Conservation (phyloP, 2,113 vertebrate species). For the Urocitellus parryii region DNA sequence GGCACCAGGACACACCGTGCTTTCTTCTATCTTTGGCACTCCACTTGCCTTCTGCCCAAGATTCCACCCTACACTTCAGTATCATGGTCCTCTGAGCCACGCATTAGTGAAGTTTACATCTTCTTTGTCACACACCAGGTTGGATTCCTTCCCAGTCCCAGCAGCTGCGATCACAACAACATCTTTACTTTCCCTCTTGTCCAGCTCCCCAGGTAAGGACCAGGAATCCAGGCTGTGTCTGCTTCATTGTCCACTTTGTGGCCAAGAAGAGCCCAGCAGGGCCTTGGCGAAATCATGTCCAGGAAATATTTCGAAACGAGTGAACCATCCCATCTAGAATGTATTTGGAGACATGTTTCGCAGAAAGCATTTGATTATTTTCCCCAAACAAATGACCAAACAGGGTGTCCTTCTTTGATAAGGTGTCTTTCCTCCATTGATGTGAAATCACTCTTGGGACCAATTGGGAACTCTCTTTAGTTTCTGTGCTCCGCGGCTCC, state of each 20-base stretch:
- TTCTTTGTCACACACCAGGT: not conserved
- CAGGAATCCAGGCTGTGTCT: accelerated
- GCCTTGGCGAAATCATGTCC: no score
- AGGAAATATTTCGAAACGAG: not conserved
- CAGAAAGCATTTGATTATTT: not conserved
- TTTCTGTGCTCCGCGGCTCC: not conserved
- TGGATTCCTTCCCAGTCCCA: not conserved
- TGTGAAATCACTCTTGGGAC: not conserved
- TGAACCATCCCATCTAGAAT: not conserved
- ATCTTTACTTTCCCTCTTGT: no score
- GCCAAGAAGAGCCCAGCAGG: not conserved
- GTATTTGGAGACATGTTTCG: not conserved
- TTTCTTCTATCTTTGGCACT: not conserved
- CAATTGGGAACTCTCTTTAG: not conserved
- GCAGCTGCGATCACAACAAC: accelerated
- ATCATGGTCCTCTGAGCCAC: no score
- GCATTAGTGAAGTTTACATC: accelerated
- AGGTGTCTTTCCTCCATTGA: not conserved
- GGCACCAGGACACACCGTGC: not conserved
- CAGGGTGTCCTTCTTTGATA: not conserved
- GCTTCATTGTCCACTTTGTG: not conserved
- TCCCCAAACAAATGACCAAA: not conserved
- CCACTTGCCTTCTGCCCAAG: not conserved
- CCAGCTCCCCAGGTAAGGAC: not conserved
- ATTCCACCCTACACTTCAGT: not conserved